Evolutionary conservation across 1,140 invertebrate genomes (phyloP), one percentile per base, ranked within the genome.

Genomic region (Dolichoris vasculosae): DNA sequence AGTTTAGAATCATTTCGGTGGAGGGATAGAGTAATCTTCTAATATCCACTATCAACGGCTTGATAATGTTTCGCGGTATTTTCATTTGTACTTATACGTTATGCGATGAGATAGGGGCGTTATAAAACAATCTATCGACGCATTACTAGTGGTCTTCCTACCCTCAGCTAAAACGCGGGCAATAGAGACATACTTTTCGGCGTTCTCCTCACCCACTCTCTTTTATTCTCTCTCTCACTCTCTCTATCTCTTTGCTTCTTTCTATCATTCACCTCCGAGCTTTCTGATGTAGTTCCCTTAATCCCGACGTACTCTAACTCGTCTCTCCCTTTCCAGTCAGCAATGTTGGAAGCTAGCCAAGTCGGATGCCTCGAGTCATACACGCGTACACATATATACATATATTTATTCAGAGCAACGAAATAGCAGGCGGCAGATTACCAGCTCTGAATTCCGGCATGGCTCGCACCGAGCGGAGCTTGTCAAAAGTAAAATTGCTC

Each of bases 401-500:
- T 20, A 20, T 55, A 17, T 55, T 55, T 55, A 55, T 55, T 55
- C 51, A 55, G 51, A 55, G 51, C 51, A 17, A 55, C 51, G 51
- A 11, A 55, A 17, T 55, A 55, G 11, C 51, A 17, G n/a, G 6
- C 11, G 20, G 51, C 17, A 17, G 51, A 55, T 55, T 17, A 55
- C 15, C 20, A 2, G 51, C 17, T 55, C 51, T 55, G 2, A 17
- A 20, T 55, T 55, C 51, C 51, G 15, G 51, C 17, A 17, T 9
- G 2, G 13, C 43, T 32, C 38, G 30, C 15, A 30, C 64, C 6
- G 7, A 30, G 9, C 64, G 6, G 20, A 30, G 71, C 46, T 26
- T 26, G 55, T 59, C 73, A 77, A 64, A 83, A 83, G 63, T 83
- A 48, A 83, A 83, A 83, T 83, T 83, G 38, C 82, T 83, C 82